These are phyloP conservation scores for Ceyx melanurus DNA, from an alignment of 2,113 vertebrate genomes.

Conservation along the genomic window DNA sequence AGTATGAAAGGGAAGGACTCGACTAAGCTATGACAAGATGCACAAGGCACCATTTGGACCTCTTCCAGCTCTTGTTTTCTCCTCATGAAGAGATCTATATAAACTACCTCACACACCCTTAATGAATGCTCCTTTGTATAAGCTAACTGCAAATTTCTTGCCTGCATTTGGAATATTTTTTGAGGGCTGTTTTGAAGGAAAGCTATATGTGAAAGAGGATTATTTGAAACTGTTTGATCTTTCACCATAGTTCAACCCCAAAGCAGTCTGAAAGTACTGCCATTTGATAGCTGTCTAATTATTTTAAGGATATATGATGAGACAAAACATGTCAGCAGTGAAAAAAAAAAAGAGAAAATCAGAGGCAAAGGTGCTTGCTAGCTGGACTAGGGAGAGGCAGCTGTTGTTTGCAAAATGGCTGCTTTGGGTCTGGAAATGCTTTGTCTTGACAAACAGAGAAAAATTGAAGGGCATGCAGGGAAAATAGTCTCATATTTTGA, in stretches of 20 bases:
- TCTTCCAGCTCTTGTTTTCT: not conserved
- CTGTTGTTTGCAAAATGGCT: conserved; percentile 22
- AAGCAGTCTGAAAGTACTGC: not conserved
- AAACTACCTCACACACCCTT: not conserved
- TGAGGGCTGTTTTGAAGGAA: not conserved
- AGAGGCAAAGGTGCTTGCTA: conserved; percentile 21
- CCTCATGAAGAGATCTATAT: not conserved
- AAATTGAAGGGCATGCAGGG: not conserved
- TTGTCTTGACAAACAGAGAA: not conserved
- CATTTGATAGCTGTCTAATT: not conserved
- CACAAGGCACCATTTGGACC: not conserved
- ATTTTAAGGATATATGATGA: not conserved
- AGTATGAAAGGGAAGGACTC: not conserved
- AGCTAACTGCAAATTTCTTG: not conserved
- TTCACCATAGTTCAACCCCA: not conserved
- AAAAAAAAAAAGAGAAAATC: not conserved
- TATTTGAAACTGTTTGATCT: not conserved
- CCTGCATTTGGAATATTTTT: not conserved
- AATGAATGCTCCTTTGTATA: not conserved
- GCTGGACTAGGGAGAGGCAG: conserved; percentile 4
- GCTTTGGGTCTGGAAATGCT: not conserved
- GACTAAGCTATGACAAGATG: not conserved
- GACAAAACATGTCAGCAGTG: not conserved
- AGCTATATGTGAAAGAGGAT: not conserved
- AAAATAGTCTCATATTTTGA: not conserved